Evolutionary conservation across 1,140 invertebrate genomes (phyloP), one percentile per base, ranked within the genome.

Genomic region (Lepidostoma basale): DNA sequence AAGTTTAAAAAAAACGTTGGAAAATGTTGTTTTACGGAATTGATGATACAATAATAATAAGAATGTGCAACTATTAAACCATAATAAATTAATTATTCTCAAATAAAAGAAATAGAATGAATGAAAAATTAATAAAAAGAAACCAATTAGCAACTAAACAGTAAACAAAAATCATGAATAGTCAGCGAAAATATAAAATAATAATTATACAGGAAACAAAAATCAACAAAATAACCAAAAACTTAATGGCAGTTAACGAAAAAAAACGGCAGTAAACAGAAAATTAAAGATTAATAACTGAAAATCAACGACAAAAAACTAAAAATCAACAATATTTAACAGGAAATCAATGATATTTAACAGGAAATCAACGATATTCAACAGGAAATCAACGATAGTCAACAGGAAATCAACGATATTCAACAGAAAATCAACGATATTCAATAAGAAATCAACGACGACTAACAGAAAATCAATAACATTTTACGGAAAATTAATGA

Each of bases 401-500:
- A 36, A 36, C 33, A 36, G 5, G 14, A 36, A 36, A 36, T 2
- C 5, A 36, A 36, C 1, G 33, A 36, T 12, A 36, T 10, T 28
- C 4, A 1, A 56, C 28, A 56, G 8, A 5, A 56, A 33, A 5
- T 33, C 10, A 56, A 18, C 14, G n/a, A 18, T 0, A 9, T 9
- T 22, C 5, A 23, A 47, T 20, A 56, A 8, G 6, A 56, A 56
- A 56, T 56, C 52, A 56, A 56, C 52, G 16, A 56, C 3, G 18
- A 10, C 22, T 3, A 36, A 56, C 52, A 56, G 14, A 1, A 54
- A 30, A 56, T 30, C n/a, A 56, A 33, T 20, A 25, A 14, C 3
- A 33, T 36, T 56, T 18, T 36, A 56, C 26, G 8, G 22, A 20
- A 45, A 45, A 36, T 9, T 12, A 36, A 5, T 36, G 1, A 36